Base-by-base conservation (phyloP, 1,140 invertebrate genomes). In the Neoseiulus cucumeris region DNA sequence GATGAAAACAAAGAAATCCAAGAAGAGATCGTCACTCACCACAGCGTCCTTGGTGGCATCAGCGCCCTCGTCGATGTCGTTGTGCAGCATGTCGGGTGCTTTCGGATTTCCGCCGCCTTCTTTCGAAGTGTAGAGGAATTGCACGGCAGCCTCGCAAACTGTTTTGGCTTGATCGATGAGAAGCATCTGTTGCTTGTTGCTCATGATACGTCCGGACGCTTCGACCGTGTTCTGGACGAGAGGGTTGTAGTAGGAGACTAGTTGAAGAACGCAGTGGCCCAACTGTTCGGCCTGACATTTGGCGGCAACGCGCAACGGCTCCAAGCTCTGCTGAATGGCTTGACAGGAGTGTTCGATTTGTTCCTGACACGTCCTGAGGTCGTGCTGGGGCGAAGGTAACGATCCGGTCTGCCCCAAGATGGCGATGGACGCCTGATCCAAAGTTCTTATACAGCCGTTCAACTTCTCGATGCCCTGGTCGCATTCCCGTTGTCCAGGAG, bases 401-500 rank as follows among this genome's bases (percentile, higher is more conserved):
- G 65, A 41, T 22, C 39, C 76, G 44, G 83, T 86, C 73, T 94
- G 87, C 0, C 86, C 87, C 17, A 91, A 86, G 0, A 89, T 87
- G 47, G 86, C 85, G 67, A 98, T 76, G 0, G 88, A 86, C 1
- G 87, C 86, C 68, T 87, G 84, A 76, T 98, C 91, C 29, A 98
- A 74, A 47, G 90, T 84, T 0, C 85, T 79, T 2, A 91, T 85
- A 66, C 84, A 83, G 0, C 80, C 77, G 55, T 81, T 84, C 6
- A 98, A 75, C 20, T 84, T 84, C 20, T 89, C 84, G 64, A 94
- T 82, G 0, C 88, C 88, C 1, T 81, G 79, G 44, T 91, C 87
- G 75, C 93, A 95, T 76, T 98, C 92, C 5, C 85, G 85, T 73
- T 95, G 91, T 0, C 94, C 94, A 0, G 94, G 93, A 0, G 92